Percentiles rank a stretch among this genome's conserved stretches.
Evolutionary conservation across 2,113 vertebrate species (phyloP).

Genomic region (Choloepus hoffmanni): DNA sequence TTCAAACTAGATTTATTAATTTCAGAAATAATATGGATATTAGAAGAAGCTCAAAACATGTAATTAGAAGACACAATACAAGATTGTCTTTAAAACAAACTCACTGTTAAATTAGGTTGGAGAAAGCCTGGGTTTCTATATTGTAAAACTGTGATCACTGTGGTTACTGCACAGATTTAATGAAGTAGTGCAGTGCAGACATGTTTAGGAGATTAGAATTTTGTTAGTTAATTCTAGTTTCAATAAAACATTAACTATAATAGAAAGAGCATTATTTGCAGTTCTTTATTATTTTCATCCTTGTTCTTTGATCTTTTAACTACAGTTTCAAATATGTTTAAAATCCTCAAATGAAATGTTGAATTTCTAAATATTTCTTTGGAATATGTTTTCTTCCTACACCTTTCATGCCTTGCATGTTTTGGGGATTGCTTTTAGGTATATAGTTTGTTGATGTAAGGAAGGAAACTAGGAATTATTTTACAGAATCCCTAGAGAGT

Average conservation of each 20-base stretch:
- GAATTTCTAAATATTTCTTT: not conserved
- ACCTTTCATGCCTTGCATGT: not conserved
- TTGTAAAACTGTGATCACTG: not conserved
- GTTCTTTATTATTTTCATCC: no score
- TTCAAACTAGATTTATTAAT: not conserved
- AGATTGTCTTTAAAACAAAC: not conserved
- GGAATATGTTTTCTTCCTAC: no score
- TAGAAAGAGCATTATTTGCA: no score
- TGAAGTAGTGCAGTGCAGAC: not conserved
- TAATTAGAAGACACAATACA: not conserved
- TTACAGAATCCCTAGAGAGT: not conserved
- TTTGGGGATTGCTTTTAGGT: not conserved
- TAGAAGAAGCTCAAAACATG: not conserved
- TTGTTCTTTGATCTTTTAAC: no score
- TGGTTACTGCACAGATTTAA: not conserved
- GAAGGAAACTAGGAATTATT: not conserved
- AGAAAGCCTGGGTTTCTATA: not conserved
- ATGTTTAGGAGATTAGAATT: not conserved
- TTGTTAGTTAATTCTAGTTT: not conserved
- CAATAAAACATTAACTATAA: no score
- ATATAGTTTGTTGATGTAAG: not conserved
- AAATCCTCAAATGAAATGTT: no score
- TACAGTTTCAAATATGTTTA: no score
- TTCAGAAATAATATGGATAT: not conserved
- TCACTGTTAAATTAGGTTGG: not conserved